A percentile compares a stretch with the other conserved stretches of the same genome.
Conservation (phyloP, 2,888 invertebrate species). For the Plagodis dolabraria region DNA sequence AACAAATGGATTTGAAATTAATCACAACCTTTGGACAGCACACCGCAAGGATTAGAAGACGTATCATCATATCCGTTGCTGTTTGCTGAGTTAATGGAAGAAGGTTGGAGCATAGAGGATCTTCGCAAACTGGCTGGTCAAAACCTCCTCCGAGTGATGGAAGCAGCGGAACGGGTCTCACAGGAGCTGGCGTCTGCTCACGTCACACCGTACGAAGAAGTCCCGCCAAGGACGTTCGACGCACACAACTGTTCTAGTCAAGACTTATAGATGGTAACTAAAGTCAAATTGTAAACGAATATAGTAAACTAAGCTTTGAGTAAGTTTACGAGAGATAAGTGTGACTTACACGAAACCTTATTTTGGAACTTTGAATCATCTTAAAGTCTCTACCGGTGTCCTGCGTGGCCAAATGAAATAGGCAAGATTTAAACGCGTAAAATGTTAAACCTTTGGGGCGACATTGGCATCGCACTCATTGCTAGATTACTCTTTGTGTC, state of each 20-base stretch:
- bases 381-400: too few relatives aligned
- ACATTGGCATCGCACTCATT: too few relatives aligned
- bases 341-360: too few relatives aligned
- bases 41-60: slow-evolving; percentile 92
- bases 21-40: slow-evolving; percentile 75
- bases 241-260: slow-evolving; percentile 87
- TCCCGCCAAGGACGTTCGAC: slow-evolving; percentile 84
- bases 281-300: slow-evolving; percentile 13
- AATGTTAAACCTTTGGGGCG: too few relatives aligned
- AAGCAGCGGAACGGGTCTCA: slow-evolving; percentile 89
- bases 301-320: too few relatives aligned
- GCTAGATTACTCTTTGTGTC: too few relatives aligned
- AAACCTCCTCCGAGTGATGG: slow-evolving; percentile 89
- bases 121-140: slow-evolving; percentile 91
- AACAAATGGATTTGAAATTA: too few relatives aligned
- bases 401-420: too few relatives aligned
- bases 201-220: slow-evolving; percentile 90
- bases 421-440: too few relatives aligned
- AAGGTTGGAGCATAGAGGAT: slow-evolving; percentile 92
- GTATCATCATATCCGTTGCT: slow-evolving; percentile 91
- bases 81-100: slow-evolving; percentile 90
- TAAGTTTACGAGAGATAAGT: too few relatives aligned
- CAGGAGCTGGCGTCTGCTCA: slow-evolving; percentile 89
- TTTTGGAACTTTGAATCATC: too few relatives aligned
- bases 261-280: slow-evolving; percentile 65